These are phyloP conservation scores for Apis cerana DNA, from an alignment of 1,140 invertebrate species.

Conservation along the genomic window DNA sequence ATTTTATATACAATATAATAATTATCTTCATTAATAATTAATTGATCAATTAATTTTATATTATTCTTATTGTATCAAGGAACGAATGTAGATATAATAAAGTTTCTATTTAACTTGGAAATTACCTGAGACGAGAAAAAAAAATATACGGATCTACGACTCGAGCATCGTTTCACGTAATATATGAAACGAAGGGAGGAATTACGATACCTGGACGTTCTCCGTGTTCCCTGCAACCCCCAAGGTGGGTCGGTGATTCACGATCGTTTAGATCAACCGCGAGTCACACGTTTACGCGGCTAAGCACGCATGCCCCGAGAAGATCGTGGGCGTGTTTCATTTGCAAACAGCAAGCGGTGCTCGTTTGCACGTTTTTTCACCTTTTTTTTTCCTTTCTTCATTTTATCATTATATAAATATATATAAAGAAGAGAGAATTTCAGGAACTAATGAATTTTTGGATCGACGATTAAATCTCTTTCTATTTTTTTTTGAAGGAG, in stretches of 20 bases:
- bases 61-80: too few species aligned
- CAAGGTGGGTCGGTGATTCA: conserved; percentile 24
- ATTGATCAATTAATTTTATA: too few species aligned
- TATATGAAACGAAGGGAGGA: background rate
- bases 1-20: too few species aligned
- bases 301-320: conserved; percentile 28
- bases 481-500: too few species aligned
- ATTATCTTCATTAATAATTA: too few species aligned
- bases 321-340: conserved; percentile 53
- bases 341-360: conserved; percentile 54
- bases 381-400: background rate
- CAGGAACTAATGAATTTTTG: too few species aligned
- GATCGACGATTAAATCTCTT: too few species aligned
- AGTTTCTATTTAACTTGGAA: too few species aligned
- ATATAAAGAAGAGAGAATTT: too few species aligned
- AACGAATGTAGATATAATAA: too few species aligned
- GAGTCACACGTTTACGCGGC: conserved; percentile 18
- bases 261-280: conserved; percentile 11
- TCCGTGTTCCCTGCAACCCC: background rate
- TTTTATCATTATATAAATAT: background rate
- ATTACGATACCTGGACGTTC: background rate
- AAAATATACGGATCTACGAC: too few species aligned
- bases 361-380: background rate
- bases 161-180: background rate
- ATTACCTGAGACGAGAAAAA: too few species aligned